Evolutionary conservation across 2,113 vertebrate genomes (phyloP), one percentile per base, ranked within the genome.

Genomic region (Alethe diademata): DNA sequence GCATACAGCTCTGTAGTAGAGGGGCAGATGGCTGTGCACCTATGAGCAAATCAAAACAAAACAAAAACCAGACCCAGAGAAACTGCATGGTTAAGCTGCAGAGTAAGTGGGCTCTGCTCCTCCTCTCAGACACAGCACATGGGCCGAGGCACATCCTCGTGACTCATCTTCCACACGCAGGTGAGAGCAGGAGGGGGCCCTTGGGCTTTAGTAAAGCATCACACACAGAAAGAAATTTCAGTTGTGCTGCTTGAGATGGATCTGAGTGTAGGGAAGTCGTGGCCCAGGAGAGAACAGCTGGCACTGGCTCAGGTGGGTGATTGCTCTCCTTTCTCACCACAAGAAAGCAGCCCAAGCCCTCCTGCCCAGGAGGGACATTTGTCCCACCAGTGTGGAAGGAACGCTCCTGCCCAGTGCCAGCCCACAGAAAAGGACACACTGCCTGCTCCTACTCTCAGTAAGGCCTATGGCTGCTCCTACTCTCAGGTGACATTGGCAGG

Each of bases 1-100:
- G 96, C 90, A 96, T 94, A 89, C 78, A 94, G 91, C 61, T 60
- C 94, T 81, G 73, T 71, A 89, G 94, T 69, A 85, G 84, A 94
- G 66, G 95, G 94, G 95, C 95, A 95, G 93, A 95, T 95, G 95
- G 96, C 65, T 85, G 66, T 90, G 80, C 91, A 96, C 94, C 89
- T 92, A 76, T 78, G 81, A 94, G 81, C 57, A 91, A 83, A 83
- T 31, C 56, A 92, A 93, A 90, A 11, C 83, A 93, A 66, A 79
- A 67, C 56, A 26, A 65, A 72, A 60, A 6, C 16, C 51, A 33
- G n/a, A 38, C 25, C 43, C 38, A 24, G 9, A 26, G 67, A 81
- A 47, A 12, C 24, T 35, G 48, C 62, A 11, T 8, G n/a, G 80
- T 40, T 91, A 33, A 38, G 36, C 36, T 78, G 66, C 65, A 79